Evolutionary conservation across 2,888 invertebrate species (phyloP).

Genomic region (Argynnis bischoffii): DNA sequence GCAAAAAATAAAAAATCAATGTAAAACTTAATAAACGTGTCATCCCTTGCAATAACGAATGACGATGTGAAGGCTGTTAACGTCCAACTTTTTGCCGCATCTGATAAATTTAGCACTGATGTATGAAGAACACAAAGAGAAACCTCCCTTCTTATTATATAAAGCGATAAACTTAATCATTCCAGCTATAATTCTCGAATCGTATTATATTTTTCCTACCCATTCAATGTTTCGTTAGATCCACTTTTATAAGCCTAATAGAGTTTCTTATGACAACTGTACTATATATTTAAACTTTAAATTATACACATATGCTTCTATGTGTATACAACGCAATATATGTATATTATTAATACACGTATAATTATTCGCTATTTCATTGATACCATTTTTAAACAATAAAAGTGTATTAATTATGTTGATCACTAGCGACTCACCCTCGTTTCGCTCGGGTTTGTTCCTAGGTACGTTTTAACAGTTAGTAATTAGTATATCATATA

Average conservation of each 20-base stretch:
- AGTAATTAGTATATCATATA: no score
- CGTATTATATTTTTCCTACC: slow-evolving; percentile 38
- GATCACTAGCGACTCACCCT: no score
- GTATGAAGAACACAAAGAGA: slow-evolving; percentile 57
- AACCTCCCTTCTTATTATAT: slow-evolving; percentile 51
- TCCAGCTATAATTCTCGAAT: slow-evolving; percentile 35
- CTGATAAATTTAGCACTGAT: slow-evolving; percentile 66
- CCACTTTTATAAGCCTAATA: slow-evolving; percentile 31
- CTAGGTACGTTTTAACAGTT: no score
- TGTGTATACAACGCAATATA: no score
- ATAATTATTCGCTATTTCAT: no score
- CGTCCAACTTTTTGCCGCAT: slow-evolving; percentile 57
- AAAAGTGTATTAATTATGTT: no score
- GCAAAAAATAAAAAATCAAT: no score
- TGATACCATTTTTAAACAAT: no score
- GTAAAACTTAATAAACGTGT: slow-evolving; percentile 3
- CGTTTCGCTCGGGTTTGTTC: no score
- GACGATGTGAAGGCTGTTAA: slow-evolving; percentile 45
- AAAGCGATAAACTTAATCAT: slow-evolving; percentile 44
- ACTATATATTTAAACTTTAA: neutral
- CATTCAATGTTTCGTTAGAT: slow-evolving; percentile 32
- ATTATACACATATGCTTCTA: no score
- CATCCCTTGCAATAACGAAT: slow-evolving; percentile 37
- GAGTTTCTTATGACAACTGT: neutral
- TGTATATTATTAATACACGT: no score